phyloP scores from a whole-genome alignment of 2,888 invertebrate species.

The Adineta ricciae region DNA sequence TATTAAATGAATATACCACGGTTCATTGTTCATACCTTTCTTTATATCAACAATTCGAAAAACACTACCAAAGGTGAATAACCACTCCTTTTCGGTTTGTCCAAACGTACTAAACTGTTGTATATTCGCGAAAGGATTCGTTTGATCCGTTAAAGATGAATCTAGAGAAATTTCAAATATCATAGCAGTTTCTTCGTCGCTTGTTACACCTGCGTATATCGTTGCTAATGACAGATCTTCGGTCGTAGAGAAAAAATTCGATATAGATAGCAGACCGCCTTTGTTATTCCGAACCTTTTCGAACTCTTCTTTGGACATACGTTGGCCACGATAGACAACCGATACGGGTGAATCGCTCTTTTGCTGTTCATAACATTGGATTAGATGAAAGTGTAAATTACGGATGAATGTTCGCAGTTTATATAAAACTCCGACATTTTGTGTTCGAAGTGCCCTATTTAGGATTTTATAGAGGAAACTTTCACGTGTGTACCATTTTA shows the following conservation, averaged over 20 bases:
- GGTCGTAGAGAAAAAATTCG: background rate
- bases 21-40: background rate
- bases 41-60: background rate
- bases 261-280: background rate
- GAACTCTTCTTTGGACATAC: background rate
- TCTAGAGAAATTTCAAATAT: background rate
- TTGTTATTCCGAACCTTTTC: background rate
- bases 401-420: background rate
- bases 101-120: background rate
- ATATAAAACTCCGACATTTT: background rate
- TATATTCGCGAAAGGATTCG: background rate
- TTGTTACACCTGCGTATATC: background rate
- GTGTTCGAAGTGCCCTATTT: background rate
- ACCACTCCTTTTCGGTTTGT: background rate
- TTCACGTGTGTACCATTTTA: too few species aligned
- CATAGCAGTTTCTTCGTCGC: background rate
- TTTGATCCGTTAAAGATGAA: background rate
- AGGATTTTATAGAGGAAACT: too few species aligned
- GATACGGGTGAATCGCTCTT: background rate
- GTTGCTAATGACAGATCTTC: background rate
- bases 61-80: background rate
- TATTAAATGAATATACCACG: background rate
- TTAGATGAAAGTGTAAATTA: background rate
- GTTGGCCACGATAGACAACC: background rate
- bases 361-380: background rate